These are phyloP conservation scores for Patiria pectinifera DNA, from an alignment of 53 echinoderm and acorn worm species.

Conservation along the genomic window DNA sequence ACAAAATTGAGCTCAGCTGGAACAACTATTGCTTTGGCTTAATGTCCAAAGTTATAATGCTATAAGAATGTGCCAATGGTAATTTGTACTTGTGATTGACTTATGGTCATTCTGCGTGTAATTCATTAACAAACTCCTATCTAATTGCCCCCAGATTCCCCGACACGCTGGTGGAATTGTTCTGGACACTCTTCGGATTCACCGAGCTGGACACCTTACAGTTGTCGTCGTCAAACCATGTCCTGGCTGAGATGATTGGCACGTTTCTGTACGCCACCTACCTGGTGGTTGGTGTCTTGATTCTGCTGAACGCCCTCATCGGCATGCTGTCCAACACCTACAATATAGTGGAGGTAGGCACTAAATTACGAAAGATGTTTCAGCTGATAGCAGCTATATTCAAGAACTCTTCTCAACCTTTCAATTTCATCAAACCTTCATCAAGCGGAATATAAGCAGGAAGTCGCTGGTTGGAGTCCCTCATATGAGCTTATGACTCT, in stretches of 20 bases:
- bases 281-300: constrained; percentile 71
- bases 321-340: constrained; percentile 91
- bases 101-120: neutral
- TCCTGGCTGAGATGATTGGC: constrained; percentile 62
- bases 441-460: no score
- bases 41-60: no score
- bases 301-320: constrained; percentile 85
- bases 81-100: no score
- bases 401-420: no score
- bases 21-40: no score
- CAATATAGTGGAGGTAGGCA: constrained; percentile 81
- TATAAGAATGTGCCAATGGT: no score
- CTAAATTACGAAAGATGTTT: neutral
- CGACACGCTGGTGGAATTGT: constrained; percentile 61
- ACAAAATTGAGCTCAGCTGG: no score
- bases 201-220: constrained; percentile 47
- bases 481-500: no score
- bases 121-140: neutral
- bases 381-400: neutral
- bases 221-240: constrained; percentile 35
- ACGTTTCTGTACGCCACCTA: constrained; percentile 69
- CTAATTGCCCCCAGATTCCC: constrained; percentile 9
- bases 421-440: no score
- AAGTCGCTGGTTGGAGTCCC: no score
- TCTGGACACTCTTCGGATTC: constrained; percentile 79